phyloP scores from a whole-genome alignment of 1,140 invertebrate species.

The Brachionus rotundiformis region DNA sequence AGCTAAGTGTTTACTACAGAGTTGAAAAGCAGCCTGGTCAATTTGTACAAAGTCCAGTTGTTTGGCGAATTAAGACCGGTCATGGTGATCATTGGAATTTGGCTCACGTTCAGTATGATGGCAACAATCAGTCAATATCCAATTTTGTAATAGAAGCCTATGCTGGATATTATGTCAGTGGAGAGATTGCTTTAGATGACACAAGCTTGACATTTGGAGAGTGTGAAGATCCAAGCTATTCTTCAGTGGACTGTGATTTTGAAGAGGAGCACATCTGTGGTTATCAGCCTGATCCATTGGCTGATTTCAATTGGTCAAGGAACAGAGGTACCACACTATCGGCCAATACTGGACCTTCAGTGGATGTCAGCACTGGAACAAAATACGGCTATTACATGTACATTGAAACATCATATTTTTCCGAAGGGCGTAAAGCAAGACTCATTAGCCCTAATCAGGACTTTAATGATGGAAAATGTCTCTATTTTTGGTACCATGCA shows the following conservation, averaged over 20 bases:
- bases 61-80: conserved; percentile 23
- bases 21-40: neutral
- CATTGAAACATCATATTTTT: conserved; percentile 53
- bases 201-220: neutral
- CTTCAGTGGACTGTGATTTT: conserved; percentile 25
- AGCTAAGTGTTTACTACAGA: neutral
- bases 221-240: conserved; percentile 13
- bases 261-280: conserved; percentile 53
- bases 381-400: conserved; percentile 45
- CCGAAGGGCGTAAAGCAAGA: neutral
- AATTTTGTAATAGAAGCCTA: conserved; percentile 45
- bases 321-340: conserved; percentile 53
- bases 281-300: conserved; percentile 58
- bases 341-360: conserved; percentile 52
- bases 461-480: conserved; percentile 30
- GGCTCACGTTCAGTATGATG: conserved; percentile 15
- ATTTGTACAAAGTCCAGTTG: neutral
- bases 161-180: neutral
- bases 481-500: conserved; percentile 58
- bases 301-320: conserved; percentile 61
- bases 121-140: neutral
- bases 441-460: conserved; percentile 5
- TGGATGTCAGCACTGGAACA: neutral
- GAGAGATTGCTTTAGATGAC: conserved; percentile 47
- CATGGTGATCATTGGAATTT: conserved; percentile 40